Evolutionary conservation across 2,888 invertebrate species (phyloP).

Genomic region (Globia sparganii): DNA sequence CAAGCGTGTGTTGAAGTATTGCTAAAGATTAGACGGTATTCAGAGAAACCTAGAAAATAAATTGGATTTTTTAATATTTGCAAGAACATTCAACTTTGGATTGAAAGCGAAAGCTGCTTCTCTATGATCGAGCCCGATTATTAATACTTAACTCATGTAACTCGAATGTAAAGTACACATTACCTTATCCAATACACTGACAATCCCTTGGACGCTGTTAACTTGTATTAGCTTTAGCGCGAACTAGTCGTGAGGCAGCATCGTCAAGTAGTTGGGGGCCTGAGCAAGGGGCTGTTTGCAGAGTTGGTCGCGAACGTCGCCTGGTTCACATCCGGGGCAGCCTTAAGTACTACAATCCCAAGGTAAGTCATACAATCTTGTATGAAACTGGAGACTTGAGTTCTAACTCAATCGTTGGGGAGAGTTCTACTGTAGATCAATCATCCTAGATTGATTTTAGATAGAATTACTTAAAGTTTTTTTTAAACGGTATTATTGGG

Average conservation of each 20-base stretch:
- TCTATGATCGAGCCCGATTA: not conserved
- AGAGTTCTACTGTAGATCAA: not conserved
- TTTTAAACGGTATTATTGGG: not conserved
- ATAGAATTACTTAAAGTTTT: not conserved
- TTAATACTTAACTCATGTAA: not conserved
- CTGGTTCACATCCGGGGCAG: constrained; percentile 1
- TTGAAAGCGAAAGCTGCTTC: not conserved
- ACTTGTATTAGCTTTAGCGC: constrained; percentile 29
- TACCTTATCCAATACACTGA: not conserved
- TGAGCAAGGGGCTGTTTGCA: constrained; percentile 24
- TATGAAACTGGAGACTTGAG: constrained; percentile 1
- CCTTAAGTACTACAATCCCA: not conserved
- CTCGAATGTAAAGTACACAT: not conserved
- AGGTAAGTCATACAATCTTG: constrained; percentile 8
- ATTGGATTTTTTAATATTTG: too few relatives aligned
- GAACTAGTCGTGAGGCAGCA: constrained; percentile 14
- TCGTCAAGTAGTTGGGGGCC: constrained; percentile 31
- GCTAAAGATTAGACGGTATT: not conserved
- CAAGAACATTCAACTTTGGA: not conserved
- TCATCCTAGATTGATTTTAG: not conserved
- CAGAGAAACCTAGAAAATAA: not conserved
- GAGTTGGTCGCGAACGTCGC: constrained; percentile 24
- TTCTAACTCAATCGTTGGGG: not conserved
- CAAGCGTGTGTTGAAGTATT: not conserved
- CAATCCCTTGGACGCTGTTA: not conserved